These are phyloP conservation scores for Amphimedon queenslandica DNA, from an alignment of 37 sponge, comb jelly and placozoan species.

Conservation along the genomic window DNA sequence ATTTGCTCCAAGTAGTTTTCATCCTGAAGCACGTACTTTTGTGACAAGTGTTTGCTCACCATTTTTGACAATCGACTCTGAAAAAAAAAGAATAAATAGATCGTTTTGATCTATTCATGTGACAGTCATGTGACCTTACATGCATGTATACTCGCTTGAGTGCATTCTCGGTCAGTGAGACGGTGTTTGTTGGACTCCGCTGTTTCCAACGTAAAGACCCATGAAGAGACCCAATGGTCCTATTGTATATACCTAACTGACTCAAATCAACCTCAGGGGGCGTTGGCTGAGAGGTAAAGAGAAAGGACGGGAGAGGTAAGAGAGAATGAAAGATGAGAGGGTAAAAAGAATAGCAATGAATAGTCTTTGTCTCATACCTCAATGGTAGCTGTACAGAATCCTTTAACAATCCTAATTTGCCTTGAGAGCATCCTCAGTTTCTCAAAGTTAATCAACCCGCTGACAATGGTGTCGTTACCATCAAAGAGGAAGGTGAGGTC, in stretches of 20 bases:
- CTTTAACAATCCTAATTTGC: constrained; percentile 63
- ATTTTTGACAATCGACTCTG: constrained; percentile 64
- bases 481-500: constrained; percentile 91
- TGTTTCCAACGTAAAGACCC: constrained; percentile 47
- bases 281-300: constrained; percentile 26
- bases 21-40: constrained; percentile 52
- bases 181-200: constrained; percentile 19
- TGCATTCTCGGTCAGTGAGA: constrained; percentile 45
- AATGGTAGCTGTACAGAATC: constrained; percentile 49
- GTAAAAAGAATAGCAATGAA: no score
- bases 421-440: constrained; percentile 74
- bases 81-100: background rate
- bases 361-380: constrained; percentile 21
- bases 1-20: constrained; percentile 52
- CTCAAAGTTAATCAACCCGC: constrained; percentile 94
- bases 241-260: constrained; percentile 33
- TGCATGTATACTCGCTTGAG: constrained; percentile 57
- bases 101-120: background rate
- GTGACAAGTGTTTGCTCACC: constrained; percentile 46
- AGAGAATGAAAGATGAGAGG: no score
- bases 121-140: constrained; percentile 19
- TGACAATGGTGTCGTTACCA: constrained; percentile 68
- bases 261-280: constrained; percentile 58
- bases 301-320: background rate
- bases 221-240: constrained; percentile 35